Evolutionary conservation across 2,797 vertebrate species (phyloP), one percentile per base, ranked within the genome.

Genomic region (Alfaro cultratus): DNA sequence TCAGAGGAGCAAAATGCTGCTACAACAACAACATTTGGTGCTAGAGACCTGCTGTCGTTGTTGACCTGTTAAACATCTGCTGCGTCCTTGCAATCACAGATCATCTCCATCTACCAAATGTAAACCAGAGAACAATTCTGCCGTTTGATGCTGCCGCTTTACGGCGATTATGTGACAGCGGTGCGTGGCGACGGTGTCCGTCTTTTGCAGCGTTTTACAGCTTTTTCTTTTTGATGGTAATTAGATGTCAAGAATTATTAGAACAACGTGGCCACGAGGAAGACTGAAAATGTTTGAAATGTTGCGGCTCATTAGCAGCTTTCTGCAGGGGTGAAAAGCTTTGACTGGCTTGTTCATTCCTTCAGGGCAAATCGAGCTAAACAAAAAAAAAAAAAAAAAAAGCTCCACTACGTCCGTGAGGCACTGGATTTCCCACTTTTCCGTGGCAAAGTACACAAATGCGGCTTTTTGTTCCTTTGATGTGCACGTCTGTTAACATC

Each of bases 241-340:
- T 95, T 94, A 93, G 89, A 89, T 87, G 84, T 91, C 83, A 89
- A 89, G 86, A 94, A 92, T 91, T 92, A 94, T 94, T 92, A 91
- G 91, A 93, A 55, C 93, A 89, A 89, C 91, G 92, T 92, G 92
- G 85, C 94, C 91, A 91, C 78, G 88, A 94, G 93, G 94, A 89
- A 92, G 84, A 94, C 90, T 79, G 85, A 85, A 92, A 93, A 93
- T 90, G 91, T 93, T 51, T 81, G 81, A 88, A 93, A 93, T 82
- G 90, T 88, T 91, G 91, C 88, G 92, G 90, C 93, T 96, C 94
- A 94, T 95, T 95, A 96, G 92, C 88, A 86, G 87, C 77, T 86
- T 91, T 95, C 94, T 94, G 92, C 84, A 83, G 93, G 91, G 91
- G 88, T 89, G 90, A 89, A 86, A 87, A 88, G 94, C 94, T 94